Conservation (phyloP, 2,888 invertebrate species). For the Teleiodes luculella region DNA sequence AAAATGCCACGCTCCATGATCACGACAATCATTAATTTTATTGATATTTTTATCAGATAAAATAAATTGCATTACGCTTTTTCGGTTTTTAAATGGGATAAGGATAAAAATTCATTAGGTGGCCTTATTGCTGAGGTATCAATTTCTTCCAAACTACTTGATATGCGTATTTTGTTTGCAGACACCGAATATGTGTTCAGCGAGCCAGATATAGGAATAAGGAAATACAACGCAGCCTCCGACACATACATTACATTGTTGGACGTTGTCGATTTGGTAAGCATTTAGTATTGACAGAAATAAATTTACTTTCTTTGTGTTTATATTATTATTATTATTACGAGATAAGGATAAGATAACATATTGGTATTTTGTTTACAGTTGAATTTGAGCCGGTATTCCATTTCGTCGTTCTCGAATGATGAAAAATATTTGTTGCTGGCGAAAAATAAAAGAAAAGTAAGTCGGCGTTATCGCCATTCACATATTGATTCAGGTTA, state of each 20-base stretch:
- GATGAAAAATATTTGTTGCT: conserved; percentile 56
- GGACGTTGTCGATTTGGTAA: conserved; percentile 53
- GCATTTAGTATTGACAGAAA: conserved; percentile 21
- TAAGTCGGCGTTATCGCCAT: conserved; percentile 36
- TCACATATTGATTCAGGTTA: not conserved
- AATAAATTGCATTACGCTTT: no score
- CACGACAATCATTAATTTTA: no score
- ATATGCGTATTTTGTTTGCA: conserved; percentile 34
- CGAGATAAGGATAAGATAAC: not conserved
- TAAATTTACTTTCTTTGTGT: not conserved
- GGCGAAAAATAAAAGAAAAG: conserved; percentile 46
- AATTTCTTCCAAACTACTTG: no score
- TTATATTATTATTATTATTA: no score
- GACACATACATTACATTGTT: conserved; percentile 41
- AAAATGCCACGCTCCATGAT: no score
- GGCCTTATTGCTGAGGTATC: no score
- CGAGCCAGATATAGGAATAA: conserved; percentile 46
- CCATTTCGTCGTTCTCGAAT: conserved; percentile 49
- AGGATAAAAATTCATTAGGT: no score
- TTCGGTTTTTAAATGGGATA: no score
- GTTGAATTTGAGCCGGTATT: conserved; percentile 46
- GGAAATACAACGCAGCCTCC: conserved; percentile 48
- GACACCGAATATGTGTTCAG: conserved; percentile 54
- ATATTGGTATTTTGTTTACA: conserved; percentile 31
- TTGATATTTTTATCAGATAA: no score